These are phyloP conservation scores for Ecdyonurus torrentis DNA, from an alignment of 2,888 invertebrate genomes.

Conservation along the genomic window DNA sequence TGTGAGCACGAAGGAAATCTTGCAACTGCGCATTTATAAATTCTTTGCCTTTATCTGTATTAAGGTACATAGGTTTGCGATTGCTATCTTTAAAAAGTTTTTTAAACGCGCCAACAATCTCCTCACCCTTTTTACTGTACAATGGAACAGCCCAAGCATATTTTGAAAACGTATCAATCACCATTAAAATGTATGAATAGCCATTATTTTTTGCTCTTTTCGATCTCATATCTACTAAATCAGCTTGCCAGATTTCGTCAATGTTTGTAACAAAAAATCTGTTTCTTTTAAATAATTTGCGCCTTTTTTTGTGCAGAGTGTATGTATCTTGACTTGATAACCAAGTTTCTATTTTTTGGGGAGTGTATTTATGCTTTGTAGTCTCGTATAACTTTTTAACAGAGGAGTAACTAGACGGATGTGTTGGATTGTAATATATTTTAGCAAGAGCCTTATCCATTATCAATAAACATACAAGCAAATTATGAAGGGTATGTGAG, in stretches of 20 bases:
- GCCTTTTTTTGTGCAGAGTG: conserved; percentile 9
- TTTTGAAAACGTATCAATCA: background rate
- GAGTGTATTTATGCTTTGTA: background rate
- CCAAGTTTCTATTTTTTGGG: background rate
- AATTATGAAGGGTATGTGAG: too few relatives aligned
- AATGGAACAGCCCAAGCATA: background rate
- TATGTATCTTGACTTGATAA: background rate
- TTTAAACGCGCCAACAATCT: background rate
- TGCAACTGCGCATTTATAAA: conserved; percentile 4
- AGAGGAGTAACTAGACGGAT: background rate
- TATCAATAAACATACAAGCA: background rate
- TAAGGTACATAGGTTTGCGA: background rate
- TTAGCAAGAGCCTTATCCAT: background rate
- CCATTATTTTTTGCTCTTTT: background rate
- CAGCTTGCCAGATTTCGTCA: conserved; percentile 13
- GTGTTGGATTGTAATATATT: background rate
- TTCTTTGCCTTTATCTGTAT: background rate
- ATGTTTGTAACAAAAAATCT: conserved; percentile 12
- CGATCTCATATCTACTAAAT: conserved; percentile 5
- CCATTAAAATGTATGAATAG: background rate
- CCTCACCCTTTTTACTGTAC: background rate
- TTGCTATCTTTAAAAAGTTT: background rate
- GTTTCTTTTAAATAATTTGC: conserved; percentile 11
- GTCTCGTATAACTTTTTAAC: background rate
- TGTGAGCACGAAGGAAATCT: background rate